Conservation (phyloP, 2,888 invertebrate species). For the Diarsia brunnea region DNA sequence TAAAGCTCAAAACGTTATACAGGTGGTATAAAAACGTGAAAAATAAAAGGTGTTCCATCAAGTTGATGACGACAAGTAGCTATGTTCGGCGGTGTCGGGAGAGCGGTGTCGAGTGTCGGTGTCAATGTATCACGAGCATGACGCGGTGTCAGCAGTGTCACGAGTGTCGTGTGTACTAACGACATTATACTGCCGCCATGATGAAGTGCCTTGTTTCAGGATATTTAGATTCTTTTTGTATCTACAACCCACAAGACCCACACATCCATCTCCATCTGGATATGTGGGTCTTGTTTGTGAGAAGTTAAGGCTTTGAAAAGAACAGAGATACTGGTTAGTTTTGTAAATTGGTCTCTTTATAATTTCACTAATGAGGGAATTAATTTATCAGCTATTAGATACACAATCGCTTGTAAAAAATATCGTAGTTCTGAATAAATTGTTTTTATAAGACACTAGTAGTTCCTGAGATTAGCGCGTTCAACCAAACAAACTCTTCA, state of each 20-base stretch:
- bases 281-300: background rate
- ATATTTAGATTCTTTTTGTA: conserved; percentile 13
- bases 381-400: background rate
- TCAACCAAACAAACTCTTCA: no score
- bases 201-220: conserved; percentile 32
- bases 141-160: conserved; percentile 56
- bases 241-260: no score
- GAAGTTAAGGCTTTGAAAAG: background rate
- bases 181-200: conserved; percentile 40
- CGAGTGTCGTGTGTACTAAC: conserved; percentile 55
- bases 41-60: conserved; percentile 61
- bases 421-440: background rate
- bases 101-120: conserved; percentile 52
- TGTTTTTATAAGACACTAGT: background rate
- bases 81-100: conserved; percentile 51
- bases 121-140: conserved; percentile 54
- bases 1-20: conserved; percentile 24
- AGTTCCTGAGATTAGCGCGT: no score
- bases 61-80: conserved; percentile 50
- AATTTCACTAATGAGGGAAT: background rate
- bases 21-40: conserved; percentile 41
- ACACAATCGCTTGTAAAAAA: background rate
- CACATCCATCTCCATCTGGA: no score
- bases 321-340: background rate
- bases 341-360: background rate